These are phyloP conservation scores for Sitophilus oryzae DNA, from an alignment of 1,140 invertebrate genomes.

Conservation along the genomic window DNA sequence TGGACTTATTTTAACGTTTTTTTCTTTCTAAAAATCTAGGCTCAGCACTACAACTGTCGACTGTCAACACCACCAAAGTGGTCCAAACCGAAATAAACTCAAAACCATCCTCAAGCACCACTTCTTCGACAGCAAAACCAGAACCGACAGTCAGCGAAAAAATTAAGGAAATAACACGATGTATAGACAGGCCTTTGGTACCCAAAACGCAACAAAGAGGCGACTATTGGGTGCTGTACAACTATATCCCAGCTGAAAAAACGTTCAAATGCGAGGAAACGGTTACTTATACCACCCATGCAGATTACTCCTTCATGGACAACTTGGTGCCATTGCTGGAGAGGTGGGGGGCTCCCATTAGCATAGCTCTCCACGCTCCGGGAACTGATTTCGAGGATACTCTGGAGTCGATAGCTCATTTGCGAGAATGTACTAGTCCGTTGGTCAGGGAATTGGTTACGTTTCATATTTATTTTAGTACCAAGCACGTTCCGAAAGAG, in stretches of 20 bases:
- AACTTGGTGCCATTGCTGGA: slow-evolving; percentile 79
- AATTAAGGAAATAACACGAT: slow-evolving; percentile 51
- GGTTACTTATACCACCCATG: slow-evolving; percentile 88
- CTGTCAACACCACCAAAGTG: background rate
- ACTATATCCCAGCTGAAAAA: slow-evolving; percentile 66
- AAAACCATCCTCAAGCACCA: slow-evolving; percentile 4
- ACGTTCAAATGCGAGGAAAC: slow-evolving; percentile 83
- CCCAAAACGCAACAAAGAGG: slow-evolving; percentile 69
- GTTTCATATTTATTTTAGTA: slow-evolving; percentile 82
- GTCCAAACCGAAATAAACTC: background rate
- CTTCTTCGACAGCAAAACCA: slow-evolving; percentile 2
- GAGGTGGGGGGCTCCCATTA: slow-evolving; percentile 63
- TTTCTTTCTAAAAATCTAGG: too few species aligned
- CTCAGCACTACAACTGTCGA: too few species aligned
- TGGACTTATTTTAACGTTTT: too few species aligned
- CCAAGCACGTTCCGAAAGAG: slow-evolving; percentile 73
- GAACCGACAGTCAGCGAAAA: slow-evolving; percentile 28
- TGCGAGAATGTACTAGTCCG: slow-evolving; percentile 59
- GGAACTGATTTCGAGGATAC: slow-evolving; percentile 62
- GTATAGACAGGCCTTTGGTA: slow-evolving; percentile 58
- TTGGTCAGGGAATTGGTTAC: slow-evolving; percentile 70
- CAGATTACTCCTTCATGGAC: slow-evolving; percentile 84
- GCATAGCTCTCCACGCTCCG: slow-evolving; percentile 70
- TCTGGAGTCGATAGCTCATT: slow-evolving; percentile 60
- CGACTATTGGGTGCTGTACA: slow-evolving; percentile 85